Evolutionary conservation across 2,888 invertebrate genomes (phyloP), one percentile per base, ranked within the genome.

Genomic region (Watsonalla binaria): DNA sequence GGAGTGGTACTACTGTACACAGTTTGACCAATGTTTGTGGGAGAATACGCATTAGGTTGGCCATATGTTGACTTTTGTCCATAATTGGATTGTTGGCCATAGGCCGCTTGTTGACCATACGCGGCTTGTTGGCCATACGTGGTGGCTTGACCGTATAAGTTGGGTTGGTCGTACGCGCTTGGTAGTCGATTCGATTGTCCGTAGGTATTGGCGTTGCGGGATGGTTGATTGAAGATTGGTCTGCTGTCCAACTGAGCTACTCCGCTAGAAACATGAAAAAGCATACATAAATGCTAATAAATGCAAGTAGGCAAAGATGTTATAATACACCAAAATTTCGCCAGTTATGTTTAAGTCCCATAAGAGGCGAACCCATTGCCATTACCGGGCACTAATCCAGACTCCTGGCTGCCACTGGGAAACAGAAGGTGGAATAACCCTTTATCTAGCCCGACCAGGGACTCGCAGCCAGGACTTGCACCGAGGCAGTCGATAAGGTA

Each of bases 1-100:
- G 81, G 87, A 0, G 90, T 89, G 0, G 89, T 88, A 57, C 78
- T 86, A 57, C 77, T 82, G 46, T 63, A 70, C 0, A 53, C 56
- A 33, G 56, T 74, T 57, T 66, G 62, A n/a, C 67, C 68, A 6
- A 55, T 54, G 37, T 53, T 13, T 54, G 60, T 54, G 47, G 65
- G 72, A n/a, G 62, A 55, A 47, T 62, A 58, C n/a, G 48, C 47
- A 39, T 54, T 59, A 49, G 58, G 37, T 59, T 65, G 62, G 11
- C 63, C 62, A 47, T 62, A 61, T 11, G 39, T 54, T 37, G 48
- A 53, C 47, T 55, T n/a, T 53, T 64, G 60, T 47, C 65, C 59
- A 50, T 58, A 61, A 35, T 15, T 50, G 47, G 52, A 57, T 15
- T 63, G 64, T 52, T 73, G 70, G 24, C 55, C 58, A 50, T 74